These are phyloP conservation scores for Microctenopoma lineatum DNA, from an alignment of 2,797 vertebrate genomes.

Conservation along the genomic window DNA sequence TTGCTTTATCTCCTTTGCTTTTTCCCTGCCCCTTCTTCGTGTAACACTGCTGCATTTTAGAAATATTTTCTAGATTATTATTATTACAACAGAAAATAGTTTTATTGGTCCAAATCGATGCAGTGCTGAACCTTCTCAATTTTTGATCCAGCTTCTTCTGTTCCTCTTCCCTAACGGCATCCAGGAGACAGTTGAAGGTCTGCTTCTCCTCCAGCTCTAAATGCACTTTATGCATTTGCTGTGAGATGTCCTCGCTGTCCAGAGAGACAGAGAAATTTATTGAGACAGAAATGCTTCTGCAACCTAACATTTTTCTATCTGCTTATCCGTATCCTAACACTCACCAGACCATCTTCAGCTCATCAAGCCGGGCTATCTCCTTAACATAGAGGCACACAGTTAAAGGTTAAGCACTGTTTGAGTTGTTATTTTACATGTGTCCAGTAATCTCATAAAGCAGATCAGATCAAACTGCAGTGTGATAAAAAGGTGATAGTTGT, in stretches of 20 bases:
- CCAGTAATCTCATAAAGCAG: neutral
- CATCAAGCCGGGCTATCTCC: constrained; percentile 46
- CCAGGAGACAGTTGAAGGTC: constrained; percentile 80
- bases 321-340: constrained; percentile 6
- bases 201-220: constrained; percentile 80
- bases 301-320: neutral
- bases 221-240: constrained; percentile 77
- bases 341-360: constrained; percentile 61
- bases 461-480: neutral
- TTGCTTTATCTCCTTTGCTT: neutral
- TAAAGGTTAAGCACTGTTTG: neutral
- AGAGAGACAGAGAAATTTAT: constrained; percentile 9
- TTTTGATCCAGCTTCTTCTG: constrained; percentile 19
- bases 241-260: constrained; percentile 82
- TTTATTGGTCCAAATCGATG: constrained; percentile 1
- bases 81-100: neutral
- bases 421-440: neutral
- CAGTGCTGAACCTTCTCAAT: constrained; percentile 36
- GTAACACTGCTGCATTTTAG: neutral
- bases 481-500: neutral
- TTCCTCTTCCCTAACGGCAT: constrained; percentile 76
- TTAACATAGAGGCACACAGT: constrained; percentile 20
- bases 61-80: neutral
- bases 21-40: too few relatives aligned
- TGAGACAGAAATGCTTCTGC: neutral